Evolutionary conservation across 2,113 vertebrate species (phyloP).

Genomic region (Calyptomena viridis): DNA sequence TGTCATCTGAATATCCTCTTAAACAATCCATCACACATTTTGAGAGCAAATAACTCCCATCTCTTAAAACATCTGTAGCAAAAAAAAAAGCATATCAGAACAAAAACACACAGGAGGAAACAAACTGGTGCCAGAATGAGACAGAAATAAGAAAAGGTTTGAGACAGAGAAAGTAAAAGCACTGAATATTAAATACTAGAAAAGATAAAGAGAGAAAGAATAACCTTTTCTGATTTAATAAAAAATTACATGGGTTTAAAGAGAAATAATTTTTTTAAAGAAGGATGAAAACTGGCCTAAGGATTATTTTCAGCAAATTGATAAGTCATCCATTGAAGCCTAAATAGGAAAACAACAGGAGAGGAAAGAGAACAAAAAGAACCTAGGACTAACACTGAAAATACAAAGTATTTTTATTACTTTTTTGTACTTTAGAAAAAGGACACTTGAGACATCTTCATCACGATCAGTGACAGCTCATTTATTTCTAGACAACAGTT

Average conservation of each 20-base stretch:
- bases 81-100: neutral
- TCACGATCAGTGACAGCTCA: neutral
- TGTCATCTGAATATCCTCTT: neutral
- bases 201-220: neutral
- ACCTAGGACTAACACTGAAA: neutral
- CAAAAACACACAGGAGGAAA: neutral
- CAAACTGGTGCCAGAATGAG: neutral
- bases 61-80: neutral
- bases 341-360: neutral
- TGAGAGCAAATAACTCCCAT: neutral
- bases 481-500: conserved; percentile 9
- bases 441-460: conserved; percentile 32
- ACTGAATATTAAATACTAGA: neutral
- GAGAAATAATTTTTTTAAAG: neutral
- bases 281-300: neutral
- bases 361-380: neutral
- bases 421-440: neutral
- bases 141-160: neutral
- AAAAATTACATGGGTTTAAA: neutral
- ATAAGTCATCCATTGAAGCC: neutral
- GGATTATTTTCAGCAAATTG: neutral
- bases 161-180: neutral
- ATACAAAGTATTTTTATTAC: conserved; percentile 19
- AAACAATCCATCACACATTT: neutral
- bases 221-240: neutral